phyloP scores from a whole-genome alignment of 2,797 vertebrate genomes.

The Hybognathus amarus region DNA sequence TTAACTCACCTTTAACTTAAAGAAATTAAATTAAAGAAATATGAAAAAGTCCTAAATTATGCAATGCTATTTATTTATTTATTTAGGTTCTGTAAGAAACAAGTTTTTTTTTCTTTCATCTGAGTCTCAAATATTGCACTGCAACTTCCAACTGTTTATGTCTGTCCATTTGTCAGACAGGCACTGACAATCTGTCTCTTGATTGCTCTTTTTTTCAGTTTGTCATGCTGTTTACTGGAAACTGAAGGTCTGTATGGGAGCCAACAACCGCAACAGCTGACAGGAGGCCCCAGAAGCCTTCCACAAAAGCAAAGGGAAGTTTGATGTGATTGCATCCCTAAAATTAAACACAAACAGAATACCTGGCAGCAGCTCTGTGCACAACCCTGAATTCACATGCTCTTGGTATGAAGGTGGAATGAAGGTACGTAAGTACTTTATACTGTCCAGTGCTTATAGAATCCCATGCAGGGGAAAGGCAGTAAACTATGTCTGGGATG shows the following conservation, averaged over 20 bases:
- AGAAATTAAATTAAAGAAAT: not conserved
- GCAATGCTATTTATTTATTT: not conserved
- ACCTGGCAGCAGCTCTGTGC: slow-evolving; percentile 56
- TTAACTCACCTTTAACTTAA: not conserved
- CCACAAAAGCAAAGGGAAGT: slow-evolving; percentile 46
- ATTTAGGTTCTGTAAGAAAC: not conserved
- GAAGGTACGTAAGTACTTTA: slow-evolving; percentile 2
- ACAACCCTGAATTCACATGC: slow-evolving; percentile 47
- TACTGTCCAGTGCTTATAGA: slow-evolving; percentile 20
- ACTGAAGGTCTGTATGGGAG: slow-evolving; percentile 49
- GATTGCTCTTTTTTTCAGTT: slow-evolving; percentile 38
- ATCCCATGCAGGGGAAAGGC: not conserved
- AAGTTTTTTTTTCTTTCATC: not conserved
- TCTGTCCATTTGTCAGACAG: slow-evolving; percentile 40
- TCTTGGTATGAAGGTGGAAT: slow-evolving; percentile 44
- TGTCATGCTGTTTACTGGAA: slow-evolving; percentile 62
- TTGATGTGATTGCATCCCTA: slow-evolving; percentile 56
- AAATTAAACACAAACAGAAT: slow-evolving; percentile 62
- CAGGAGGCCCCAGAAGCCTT: slow-evolving; percentile 57
- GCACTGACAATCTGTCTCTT: slow-evolving; percentile 29
- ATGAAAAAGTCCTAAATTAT: not conserved
- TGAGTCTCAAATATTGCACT: not conserved
- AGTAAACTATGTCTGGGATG: slow-evolving; percentile 10
- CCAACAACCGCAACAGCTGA: slow-evolving; percentile 63
- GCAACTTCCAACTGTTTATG: slow-evolving; percentile 19